Conservation (phyloP, 2,113 vertebrate species). For the Leucoraja erinaceus region DNA sequence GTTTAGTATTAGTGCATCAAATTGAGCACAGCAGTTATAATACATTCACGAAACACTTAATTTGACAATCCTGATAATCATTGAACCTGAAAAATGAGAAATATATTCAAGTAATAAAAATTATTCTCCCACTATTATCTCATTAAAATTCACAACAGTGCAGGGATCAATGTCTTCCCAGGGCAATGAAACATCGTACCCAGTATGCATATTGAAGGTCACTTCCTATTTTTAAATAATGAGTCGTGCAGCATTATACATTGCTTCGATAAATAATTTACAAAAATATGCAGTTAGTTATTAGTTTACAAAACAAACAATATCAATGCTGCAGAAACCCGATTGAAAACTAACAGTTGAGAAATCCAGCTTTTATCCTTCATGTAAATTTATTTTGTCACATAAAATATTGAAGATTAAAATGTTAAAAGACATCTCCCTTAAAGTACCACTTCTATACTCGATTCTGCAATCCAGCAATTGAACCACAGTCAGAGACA, state of each 20-base stretch:
- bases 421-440: neutral
- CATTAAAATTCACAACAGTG: neutral
- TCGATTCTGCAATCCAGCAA: slow-evolving; percentile 7
- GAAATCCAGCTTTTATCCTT: neutral
- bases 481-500: neutral
- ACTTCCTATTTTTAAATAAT: neutral
- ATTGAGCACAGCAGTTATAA: too few species aligned
- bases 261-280: slow-evolving; percentile 23
- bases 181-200: slow-evolving; percentile 3
- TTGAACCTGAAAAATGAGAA: neutral
- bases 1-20: neutral
- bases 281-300: neutral
- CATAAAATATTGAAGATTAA: neutral
- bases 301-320: neutral
- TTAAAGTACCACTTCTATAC: neutral
- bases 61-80: neutral
- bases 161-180: slow-evolving; percentile 1
- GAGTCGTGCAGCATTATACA: neutral
- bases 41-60: neutral
- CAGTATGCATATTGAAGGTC: neutral
- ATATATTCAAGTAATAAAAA: neutral
- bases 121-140: neutral
- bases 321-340: neutral
- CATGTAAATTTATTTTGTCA: neutral
- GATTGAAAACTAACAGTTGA: neutral